These are phyloP conservation scores for Oophaga sylvatica DNA, from an alignment of 2,797 vertebrate species.

Conservation along the genomic window DNA sequence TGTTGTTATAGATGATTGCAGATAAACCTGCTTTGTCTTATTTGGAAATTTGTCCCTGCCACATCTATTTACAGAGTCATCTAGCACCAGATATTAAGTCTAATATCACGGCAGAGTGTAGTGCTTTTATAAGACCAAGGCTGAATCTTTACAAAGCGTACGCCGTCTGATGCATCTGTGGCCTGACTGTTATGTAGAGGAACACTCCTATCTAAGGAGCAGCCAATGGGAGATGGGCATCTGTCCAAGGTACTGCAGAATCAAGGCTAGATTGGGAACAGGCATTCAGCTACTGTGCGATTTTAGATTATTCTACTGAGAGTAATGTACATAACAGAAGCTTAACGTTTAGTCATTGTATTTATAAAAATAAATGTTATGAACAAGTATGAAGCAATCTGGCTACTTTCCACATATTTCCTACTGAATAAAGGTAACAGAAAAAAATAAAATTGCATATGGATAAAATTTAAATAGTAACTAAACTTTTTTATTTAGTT, in stretches of 20 bases:
- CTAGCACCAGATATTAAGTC: background rate
- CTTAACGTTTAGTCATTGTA: background rate
- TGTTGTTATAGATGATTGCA: background rate
- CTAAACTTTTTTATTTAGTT: too few relatives aligned
- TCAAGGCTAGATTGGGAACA: slow-evolving; percentile 9
- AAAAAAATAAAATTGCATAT: background rate
- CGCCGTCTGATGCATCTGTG: background rate
- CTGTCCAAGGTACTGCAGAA: slow-evolving; percentile 52
- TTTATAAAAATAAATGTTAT: background rate
- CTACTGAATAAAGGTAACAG: background rate
- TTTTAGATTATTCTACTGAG: background rate
- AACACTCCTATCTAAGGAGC: slow-evolving; percentile 25
- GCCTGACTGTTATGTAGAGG: background rate
- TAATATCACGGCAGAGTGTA: background rate
- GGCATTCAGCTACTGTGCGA: background rate
- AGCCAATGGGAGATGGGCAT: slow-evolving; percentile 46
- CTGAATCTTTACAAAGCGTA: background rate
- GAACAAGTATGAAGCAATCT: background rate
- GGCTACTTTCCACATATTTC: background rate
- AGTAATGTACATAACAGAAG: background rate
- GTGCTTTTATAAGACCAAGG: background rate
- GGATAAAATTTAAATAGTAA: background rate
- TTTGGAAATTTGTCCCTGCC: background rate
- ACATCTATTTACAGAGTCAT: background rate
- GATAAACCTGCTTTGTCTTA: background rate